Evolutionary conservation across 2,113 vertebrate species (phyloP), one percentile per base, ranked within the genome.

Genomic region (Varanus komodoensis): DNA sequence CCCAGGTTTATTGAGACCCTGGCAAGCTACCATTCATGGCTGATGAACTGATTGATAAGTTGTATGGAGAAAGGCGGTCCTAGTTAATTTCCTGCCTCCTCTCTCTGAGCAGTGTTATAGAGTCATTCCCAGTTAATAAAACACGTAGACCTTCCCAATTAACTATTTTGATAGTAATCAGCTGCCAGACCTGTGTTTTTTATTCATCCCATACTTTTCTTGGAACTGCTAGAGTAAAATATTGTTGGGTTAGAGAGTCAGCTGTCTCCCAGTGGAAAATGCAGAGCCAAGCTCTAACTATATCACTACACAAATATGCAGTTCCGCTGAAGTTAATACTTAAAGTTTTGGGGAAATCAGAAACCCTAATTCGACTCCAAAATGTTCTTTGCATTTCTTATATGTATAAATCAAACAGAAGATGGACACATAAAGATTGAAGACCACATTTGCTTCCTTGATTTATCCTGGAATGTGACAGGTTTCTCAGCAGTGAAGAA

Each of bases 241-340:
- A 68, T 78, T 21, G 48, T 71, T 89, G 61, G 48, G 32, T 68
- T 85, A 85, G 82, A 54, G 64, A 64, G 50, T 92, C 90, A 93
- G 34, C 48, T 93, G 87, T 94, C 71, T 94, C 94, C 94, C 88
- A 90, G 73, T 86, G 57, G 74, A 90, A 89, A 84, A 77, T 87
- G 93, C 91, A 91, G 14, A 87, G 87, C 82, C 90, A 4, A 91
- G 54, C 17, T 82, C 25, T 80, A 32, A 71, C 86, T 77, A 87
- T 91, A 93, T 94, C 91, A 92, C 84, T 91, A 2, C 90, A 71
- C 64, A 57, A 80, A 89, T 75, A 84, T 0, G 0, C 32, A 0
- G 0, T 48, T 91, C 88, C 88, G 71, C 93, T 74, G 87, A 92
- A 87, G 89, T 94, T 90, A 79, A 84, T 0, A 0, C 52, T 54